phyloP scores from a whole-genome alignment of 2,888 invertebrate genomes.

The Tanytarsus gracilentus region DNA sequence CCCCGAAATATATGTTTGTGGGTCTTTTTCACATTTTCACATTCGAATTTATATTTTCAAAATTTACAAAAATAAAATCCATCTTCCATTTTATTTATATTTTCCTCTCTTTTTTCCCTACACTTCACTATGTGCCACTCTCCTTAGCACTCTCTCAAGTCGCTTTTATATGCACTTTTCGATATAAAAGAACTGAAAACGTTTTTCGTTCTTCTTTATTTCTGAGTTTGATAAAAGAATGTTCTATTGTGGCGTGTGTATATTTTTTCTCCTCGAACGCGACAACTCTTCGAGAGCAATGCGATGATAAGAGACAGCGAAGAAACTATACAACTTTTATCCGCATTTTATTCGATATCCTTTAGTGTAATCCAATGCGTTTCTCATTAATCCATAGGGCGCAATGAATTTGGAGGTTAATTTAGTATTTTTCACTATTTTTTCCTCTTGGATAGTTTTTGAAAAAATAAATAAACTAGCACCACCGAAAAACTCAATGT shows the following conservation, averaged over 20 bases:
- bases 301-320: too few species aligned
- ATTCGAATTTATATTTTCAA: constrained; percentile 14
- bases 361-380: too few species aligned
- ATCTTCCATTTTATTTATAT: constrained; percentile 29
- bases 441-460: constrained; percentile 22
- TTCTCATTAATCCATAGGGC: too few species aligned
- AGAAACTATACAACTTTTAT: too few species aligned
- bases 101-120: constrained; percentile 13
- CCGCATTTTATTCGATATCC: too few species aligned
- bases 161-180: too few species aligned
- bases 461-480: constrained; percentile 29
- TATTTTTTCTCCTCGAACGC: too few species aligned
- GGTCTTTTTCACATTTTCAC: constrained; percentile 24
- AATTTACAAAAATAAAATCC: constrained; percentile 25
- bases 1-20: not conserved
- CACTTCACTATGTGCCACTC: not conserved
- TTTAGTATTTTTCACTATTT: not conserved
- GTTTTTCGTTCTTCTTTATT: constrained; percentile 17
- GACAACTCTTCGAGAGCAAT: too few species aligned
- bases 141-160: constrained; percentile 27
- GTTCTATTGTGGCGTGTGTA: constrained; percentile 26
- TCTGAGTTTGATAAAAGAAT: constrained; percentile 11
- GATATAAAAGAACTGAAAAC: too few species aligned
- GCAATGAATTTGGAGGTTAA: constrained; percentile 23
- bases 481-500: constrained; percentile 29